Conservation (phyloP, 23 tunicate species). For the Ascidia mentula region DNA sequence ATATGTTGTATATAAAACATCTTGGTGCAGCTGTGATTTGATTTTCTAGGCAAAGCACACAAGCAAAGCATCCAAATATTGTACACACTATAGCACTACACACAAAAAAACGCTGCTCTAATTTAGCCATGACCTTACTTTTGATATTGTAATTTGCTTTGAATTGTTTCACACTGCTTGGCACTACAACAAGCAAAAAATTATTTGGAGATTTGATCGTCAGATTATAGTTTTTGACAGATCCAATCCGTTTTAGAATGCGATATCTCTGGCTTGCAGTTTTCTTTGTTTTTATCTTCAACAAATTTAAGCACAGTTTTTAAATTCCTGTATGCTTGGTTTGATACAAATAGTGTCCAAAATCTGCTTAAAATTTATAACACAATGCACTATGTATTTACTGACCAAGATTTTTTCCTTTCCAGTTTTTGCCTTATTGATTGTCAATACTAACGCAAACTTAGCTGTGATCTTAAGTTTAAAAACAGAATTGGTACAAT, state of each 20-base stretch:
- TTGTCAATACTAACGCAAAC: background rate
- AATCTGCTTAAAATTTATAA: too few species aligned
- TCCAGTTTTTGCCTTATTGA: background rate
- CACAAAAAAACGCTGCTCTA: background rate
- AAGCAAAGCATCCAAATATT: background rate
- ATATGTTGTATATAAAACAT: background rate
- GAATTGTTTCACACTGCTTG: background rate
- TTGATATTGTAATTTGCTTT: background rate
- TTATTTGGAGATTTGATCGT: background rate
- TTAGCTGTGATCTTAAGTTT: background rate
- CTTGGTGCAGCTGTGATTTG: too few species aligned
- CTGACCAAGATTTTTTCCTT: background rate
- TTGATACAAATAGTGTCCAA: too few species aligned
- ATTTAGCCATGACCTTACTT: background rate
- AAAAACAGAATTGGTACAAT: background rate
- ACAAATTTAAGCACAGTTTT: too few species aligned
- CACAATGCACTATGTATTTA: background rate
- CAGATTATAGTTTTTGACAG: background rate
- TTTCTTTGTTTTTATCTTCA: constrained; percentile 3
- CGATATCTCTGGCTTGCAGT: background rate
- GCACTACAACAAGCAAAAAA: background rate
- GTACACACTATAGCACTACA: background rate
- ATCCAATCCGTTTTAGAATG: background rate
- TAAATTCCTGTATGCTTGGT: too few species aligned
- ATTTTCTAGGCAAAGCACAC: too few species aligned